phyloP scores from a whole-genome alignment of 2,888 invertebrate genomes.

The Hyposoter dolosus region DNA sequence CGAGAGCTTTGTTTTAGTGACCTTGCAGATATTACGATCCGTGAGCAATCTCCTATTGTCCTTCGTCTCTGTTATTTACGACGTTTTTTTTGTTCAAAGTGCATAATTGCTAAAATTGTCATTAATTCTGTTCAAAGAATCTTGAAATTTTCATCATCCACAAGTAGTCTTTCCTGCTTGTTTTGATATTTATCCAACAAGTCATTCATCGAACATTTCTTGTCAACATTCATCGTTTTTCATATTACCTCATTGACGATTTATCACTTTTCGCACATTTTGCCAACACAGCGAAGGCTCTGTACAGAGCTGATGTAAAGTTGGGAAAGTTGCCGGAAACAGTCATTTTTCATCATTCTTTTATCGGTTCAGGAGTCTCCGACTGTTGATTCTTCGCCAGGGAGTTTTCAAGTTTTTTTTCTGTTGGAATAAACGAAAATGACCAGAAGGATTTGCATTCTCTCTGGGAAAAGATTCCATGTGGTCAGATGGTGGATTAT shows the following conservation, averaged over 20 bases:
- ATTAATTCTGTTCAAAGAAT: background rate
- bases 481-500: background rate
- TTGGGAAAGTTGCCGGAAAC: background rate
- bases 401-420: background rate
- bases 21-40: conserved; percentile 5
- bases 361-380: background rate
- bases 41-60: conserved; percentile 9
- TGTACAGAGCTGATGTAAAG: background rate
- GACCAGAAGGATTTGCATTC: background rate
- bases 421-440: background rate
- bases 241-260: no score
- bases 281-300: background rate
- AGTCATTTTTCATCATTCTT: background rate
- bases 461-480: background rate
- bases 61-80: background rate
- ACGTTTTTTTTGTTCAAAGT: background rate
- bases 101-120: background rate
- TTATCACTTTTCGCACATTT: background rate
- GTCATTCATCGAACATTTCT: background rate
- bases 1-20: background rate
- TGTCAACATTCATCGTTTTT: background rate
- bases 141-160: background rate
- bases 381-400: background rate
- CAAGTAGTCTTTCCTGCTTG: background rate
- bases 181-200: background rate